Conservation (phyloP, 2,888 invertebrate genomes). For the Cheilosia impressa region DNA sequence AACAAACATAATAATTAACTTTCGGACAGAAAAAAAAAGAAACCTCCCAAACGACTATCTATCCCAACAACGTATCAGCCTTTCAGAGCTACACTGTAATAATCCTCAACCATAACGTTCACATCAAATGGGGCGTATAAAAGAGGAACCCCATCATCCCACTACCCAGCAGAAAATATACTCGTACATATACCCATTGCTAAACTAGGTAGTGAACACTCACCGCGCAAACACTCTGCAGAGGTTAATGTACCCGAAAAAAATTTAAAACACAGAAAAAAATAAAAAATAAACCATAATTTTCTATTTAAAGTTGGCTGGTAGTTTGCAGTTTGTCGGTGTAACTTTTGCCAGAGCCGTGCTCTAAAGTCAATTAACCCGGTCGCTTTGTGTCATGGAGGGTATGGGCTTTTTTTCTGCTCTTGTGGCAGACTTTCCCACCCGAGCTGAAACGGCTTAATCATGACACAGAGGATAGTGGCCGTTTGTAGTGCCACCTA, state of each 20-base stretch:
- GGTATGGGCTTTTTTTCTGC: background rate
- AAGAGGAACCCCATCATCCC: constrained; percentile 24
- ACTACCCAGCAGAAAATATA: constrained; percentile 3
- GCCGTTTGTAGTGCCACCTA: constrained; percentile 11
- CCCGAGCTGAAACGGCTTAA: constrained; percentile 35
- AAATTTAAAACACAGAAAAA: constrained; percentile 15
- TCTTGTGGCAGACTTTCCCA: background rate
- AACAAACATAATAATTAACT: constrained; percentile 45
- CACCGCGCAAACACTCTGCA: constrained; percentile 50
- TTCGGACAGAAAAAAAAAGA: constrained; percentile 7
- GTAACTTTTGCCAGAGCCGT: constrained; percentile 36
- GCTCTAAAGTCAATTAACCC: constrained; percentile 56
- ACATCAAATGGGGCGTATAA: constrained; percentile 51
- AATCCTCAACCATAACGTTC: constrained; percentile 46
- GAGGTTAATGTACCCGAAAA: constrained; percentile 61
- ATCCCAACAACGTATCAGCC: constrained; percentile 8
- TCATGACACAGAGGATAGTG: constrained; percentile 7
- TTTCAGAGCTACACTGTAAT: constrained; percentile 24
- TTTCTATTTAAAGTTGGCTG: constrained; percentile 51
- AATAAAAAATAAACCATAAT: constrained; percentile 27
- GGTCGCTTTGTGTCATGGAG: constrained; percentile 48
- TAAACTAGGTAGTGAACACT: constrained; percentile 29
- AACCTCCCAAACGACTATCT: background rate
- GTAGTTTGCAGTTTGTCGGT: constrained; percentile 41
- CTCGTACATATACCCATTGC: constrained; percentile 10